Conservation (phyloP, 1,140 invertebrate species). For the Pseudoatta argentina region DNA sequence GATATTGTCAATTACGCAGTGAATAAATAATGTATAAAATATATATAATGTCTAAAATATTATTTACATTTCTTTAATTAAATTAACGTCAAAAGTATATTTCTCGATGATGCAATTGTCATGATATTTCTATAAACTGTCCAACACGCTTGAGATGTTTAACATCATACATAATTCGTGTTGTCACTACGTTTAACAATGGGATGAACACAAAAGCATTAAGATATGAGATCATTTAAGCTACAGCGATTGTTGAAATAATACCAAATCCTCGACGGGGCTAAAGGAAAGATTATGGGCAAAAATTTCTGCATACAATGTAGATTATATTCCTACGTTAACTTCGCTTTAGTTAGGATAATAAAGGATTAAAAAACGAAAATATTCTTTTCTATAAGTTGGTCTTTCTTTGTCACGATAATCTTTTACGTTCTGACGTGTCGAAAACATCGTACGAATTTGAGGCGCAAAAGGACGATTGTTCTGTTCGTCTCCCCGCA, state of each 20-base stretch:
- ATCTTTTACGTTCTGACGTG: background rate
- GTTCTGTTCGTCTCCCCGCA: background rate
- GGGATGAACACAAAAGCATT: constrained; percentile 1
- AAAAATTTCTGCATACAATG: constrained; percentile 19
- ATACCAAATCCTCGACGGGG: background rate
- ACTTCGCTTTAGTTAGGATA: background rate
- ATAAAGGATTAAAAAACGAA: constrained; percentile 1
- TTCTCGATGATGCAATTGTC: background rate
- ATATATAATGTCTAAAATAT: background rate
- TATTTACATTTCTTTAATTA: background rate
- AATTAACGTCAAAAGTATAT: background rate
- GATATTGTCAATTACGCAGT: background rate
- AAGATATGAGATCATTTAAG: constrained; percentile 32
- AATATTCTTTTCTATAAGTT: background rate
- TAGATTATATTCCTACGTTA: constrained; percentile 9
- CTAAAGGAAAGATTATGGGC: background rate
- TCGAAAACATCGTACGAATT: constrained; percentile 11
- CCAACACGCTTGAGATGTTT: background rate
- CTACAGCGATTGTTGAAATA: background rate
- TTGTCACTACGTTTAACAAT: constrained; percentile 26
- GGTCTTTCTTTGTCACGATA: constrained; percentile 11
- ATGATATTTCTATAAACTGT: background rate
- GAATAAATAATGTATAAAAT: constrained; percentile 5
- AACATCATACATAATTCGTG: constrained; percentile 14
- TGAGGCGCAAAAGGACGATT: constrained; percentile 5